A percentile compares a stretch with the other conserved stretches of the same genome.
phyloP scores from a whole-genome alignment of 2,797 vertebrate genomes.

The Centroberyx gerrardi region DNA sequence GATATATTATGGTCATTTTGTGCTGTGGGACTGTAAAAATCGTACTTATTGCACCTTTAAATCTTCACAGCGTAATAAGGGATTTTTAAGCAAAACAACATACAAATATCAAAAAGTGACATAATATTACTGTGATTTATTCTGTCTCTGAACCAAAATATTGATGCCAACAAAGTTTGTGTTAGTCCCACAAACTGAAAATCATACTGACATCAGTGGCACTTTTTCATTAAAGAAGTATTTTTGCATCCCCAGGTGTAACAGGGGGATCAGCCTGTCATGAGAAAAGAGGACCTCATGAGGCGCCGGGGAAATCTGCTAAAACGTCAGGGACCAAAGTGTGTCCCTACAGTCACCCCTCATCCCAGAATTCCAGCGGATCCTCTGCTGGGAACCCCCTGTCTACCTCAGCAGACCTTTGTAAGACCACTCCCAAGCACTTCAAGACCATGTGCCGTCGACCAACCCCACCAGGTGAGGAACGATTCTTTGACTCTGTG shows the following conservation, averaged over 20 bases:
- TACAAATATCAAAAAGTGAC: too few species aligned
- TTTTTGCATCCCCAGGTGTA: constrained; percentile 68
- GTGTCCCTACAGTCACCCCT: constrained; percentile 92
- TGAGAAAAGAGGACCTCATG: constrained; percentile 86
- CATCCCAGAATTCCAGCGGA: constrained; percentile 85
- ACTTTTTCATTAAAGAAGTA: neutral
- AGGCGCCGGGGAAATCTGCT: constrained; percentile 87
- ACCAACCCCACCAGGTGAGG: constrained; percentile 92
- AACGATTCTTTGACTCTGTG: neutral
- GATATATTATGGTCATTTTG: too few species aligned
- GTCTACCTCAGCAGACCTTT: constrained; percentile 94
- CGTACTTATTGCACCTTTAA: too few species aligned
- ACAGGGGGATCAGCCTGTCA: constrained; percentile 80
- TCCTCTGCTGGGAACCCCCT: constrained; percentile 85
- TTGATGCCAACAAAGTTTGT: neutral
- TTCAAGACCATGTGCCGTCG: constrained; percentile 96
- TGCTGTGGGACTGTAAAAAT: too few species aligned
- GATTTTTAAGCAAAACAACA: too few species aligned
- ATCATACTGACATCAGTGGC: neutral
- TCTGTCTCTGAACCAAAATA: too few species aligned
- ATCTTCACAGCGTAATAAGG: too few species aligned
- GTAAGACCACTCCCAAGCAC: constrained; percentile 95
- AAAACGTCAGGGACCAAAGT: constrained; percentile 88
- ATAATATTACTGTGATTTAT: too few species aligned
- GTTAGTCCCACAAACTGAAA: neutral